Evolutionary conservation across 1,140 invertebrate species (phyloP).

Genomic region (Acromyrmex echinatior): DNA sequence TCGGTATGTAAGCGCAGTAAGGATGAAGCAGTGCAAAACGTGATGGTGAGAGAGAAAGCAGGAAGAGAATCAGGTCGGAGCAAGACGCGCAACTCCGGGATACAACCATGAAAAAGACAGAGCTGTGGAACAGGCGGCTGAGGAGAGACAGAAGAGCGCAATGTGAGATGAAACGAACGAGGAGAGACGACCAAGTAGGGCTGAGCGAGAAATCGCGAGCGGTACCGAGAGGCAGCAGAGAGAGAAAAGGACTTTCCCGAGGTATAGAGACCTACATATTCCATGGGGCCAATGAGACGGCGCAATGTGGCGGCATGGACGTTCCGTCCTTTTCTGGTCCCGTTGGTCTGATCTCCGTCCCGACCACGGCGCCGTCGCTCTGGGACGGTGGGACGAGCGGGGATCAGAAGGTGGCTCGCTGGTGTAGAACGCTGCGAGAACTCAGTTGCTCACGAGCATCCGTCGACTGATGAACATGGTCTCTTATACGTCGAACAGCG

Average conservation of each 20-base stretch:
- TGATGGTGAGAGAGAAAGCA: slow-evolving; percentile 29
- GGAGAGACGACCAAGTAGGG: neutral
- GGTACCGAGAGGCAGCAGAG: neutral
- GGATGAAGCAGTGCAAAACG: slow-evolving; percentile 11
- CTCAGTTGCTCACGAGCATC: slow-evolving; percentile 80
- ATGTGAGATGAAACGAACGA: neutral
- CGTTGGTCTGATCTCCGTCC: slow-evolving; percentile 61
- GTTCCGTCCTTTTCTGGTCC: slow-evolving; percentile 55
- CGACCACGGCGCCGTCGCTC: slow-evolving; percentile 48
- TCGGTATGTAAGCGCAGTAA: neutral
- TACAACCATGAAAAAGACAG: slow-evolving; percentile 29
- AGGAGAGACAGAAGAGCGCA: neutral
- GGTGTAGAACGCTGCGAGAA: slow-evolving; percentile 66
- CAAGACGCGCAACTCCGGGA: slow-evolving; percentile 23
- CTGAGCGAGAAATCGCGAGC: slow-evolving; percentile 41
- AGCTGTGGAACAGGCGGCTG: slow-evolving; percentile 29
- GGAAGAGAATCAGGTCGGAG: slow-evolving; percentile 35
- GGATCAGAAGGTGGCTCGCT: slow-evolving; percentile 69
- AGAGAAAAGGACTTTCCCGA: slow-evolving; percentile 69
- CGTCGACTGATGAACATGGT: slow-evolving; percentile 69
- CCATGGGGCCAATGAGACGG: slow-evolving; percentile 86
- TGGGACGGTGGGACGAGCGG: slow-evolving; percentile 30
- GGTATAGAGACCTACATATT: slow-evolving; percentile 84
- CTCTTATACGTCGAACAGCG: slow-evolving; percentile 39
- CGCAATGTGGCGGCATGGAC: slow-evolving; percentile 84